Conservation (phyloP, 2,888 invertebrate genomes). For the Latheticus oryzae region DNA sequence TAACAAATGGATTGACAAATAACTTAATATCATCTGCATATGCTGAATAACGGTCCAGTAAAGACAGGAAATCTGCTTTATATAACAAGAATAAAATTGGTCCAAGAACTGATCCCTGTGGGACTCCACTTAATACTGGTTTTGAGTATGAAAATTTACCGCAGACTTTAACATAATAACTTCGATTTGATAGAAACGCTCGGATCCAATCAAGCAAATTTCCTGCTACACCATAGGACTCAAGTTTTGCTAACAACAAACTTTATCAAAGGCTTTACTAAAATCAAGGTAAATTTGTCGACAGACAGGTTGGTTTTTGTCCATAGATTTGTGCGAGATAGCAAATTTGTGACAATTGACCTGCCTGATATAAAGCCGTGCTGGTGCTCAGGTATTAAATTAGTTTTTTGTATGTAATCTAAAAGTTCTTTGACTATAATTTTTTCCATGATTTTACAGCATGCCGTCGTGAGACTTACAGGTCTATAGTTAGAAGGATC, state of each 20-base stretch:
- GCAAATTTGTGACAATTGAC: slow-evolving; percentile 7
- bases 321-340: slow-evolving; percentile 7
- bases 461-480: slow-evolving; percentile 8
- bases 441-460: slow-evolving; percentile 9
- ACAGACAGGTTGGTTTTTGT: slow-evolving; percentile 4
- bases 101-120: too few species aligned
- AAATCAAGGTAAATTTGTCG: slow-evolving; percentile 9
- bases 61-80: too few species aligned
- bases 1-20: too few species aligned
- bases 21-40: too few species aligned
- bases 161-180: too few species aligned
- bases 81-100: too few species aligned
- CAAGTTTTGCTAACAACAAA: slow-evolving; percentile 9
- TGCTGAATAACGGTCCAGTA: too few species aligned
- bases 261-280: slow-evolving; percentile 6
- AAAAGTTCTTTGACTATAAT: slow-evolving; percentile 13
- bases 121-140: too few species aligned
- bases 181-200: slow-evolving; percentile 6
- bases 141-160: too few species aligned
- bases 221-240: slow-evolving; percentile 6
- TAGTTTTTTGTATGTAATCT: neutral
- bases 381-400: slow-evolving; percentile 7
- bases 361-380: slow-evolving; percentile 8
- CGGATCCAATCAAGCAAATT: slow-evolving; percentile 2
- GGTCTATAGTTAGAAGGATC: slow-evolving; percentile 8